Conservation (phyloP, 2,888 invertebrate species). For the Macrostomum cliftonense region DNA sequence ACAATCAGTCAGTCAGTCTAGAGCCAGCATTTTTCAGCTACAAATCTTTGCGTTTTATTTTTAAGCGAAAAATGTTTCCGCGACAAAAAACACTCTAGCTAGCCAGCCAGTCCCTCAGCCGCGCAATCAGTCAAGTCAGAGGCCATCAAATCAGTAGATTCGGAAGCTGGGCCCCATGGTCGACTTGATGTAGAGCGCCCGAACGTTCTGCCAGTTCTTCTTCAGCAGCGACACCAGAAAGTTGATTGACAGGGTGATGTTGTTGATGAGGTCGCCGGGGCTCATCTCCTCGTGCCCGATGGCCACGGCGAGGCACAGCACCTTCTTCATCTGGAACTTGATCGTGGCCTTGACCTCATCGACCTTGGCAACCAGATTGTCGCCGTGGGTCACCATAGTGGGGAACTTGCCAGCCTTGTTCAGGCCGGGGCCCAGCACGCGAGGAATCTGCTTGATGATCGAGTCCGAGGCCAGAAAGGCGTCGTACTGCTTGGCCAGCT, state of each 20-base stretch:
- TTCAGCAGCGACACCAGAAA: conserved; percentile 95
- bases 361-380: conserved; percentile 80
- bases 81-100: too few species aligned
- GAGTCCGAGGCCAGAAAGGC: conserved; percentile 97
- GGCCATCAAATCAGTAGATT: conserved; percentile 84
- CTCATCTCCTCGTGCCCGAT: conserved; percentile 92
- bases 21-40: too few species aligned
- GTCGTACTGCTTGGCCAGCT: conserved; percentile 73
- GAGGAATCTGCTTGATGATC: conserved; percentile 91
- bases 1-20: too few species aligned
- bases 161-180: conserved; percentile 95
- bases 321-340: conserved; percentile 99
- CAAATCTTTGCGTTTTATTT: too few species aligned
- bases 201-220: conserved; percentile 99
- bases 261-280: conserved; percentile 82
- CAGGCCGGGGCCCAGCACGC: conserved; percentile 65
- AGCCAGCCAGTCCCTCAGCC: too few species aligned
- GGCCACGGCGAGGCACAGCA: conserved; percentile 87
- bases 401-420: conserved; percentile 99
- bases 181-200: conserved; percentile 90
- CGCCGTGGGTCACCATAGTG: conserved; percentile 83
- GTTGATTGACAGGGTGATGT: conserved; percentile 87
- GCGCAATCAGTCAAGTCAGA: too few species aligned
- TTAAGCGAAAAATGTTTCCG: too few species aligned
- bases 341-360: conserved; percentile 98